A percentile compares a stretch with the other conserved stretches of the same genome.
Conservation (phyloP, 2,888 invertebrate genomes). For the Dryobotodes eremita region DNA sequence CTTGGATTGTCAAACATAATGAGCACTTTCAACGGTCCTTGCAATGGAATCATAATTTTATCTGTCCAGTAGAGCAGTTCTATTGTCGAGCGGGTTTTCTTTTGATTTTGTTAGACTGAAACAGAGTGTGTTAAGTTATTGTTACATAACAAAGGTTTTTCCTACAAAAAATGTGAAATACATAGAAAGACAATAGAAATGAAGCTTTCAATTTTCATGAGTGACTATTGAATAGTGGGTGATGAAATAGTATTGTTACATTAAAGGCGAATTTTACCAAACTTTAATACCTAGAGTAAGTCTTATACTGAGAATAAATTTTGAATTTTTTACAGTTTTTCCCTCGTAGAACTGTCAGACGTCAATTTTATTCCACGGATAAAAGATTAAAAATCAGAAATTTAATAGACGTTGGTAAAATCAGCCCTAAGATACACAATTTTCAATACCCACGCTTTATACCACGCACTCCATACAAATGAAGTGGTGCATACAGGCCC, state of each 20-base stretch:
- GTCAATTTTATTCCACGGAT: too few relatives aligned
- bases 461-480: too few relatives aligned
- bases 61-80: constrained; percentile 31
- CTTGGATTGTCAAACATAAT: constrained; percentile 69
- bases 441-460: too few relatives aligned
- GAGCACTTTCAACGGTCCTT: constrained; percentile 47
- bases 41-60: constrained; percentile 58
- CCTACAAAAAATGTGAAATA: neutral
- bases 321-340: too few relatives aligned
- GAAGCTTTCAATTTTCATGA: neutral
- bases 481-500: too few relatives aligned
- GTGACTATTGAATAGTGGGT: neutral
- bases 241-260: neutral
- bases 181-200: neutral
- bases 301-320: too few relatives aligned
- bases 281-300: too few relatives aligned
- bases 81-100: constrained; percentile 34
- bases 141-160: neutral
- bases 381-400: too few relatives aligned
- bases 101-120: constrained; percentile 10
- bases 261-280: too few relatives aligned
- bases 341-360: too few relatives aligned
- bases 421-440: too few relatives aligned
- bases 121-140: neutral
- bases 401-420: too few relatives aligned